Base-by-base conservation (phyloP, 2,113 vertebrate genomes). In the Chlamydotis undulata region DNA sequence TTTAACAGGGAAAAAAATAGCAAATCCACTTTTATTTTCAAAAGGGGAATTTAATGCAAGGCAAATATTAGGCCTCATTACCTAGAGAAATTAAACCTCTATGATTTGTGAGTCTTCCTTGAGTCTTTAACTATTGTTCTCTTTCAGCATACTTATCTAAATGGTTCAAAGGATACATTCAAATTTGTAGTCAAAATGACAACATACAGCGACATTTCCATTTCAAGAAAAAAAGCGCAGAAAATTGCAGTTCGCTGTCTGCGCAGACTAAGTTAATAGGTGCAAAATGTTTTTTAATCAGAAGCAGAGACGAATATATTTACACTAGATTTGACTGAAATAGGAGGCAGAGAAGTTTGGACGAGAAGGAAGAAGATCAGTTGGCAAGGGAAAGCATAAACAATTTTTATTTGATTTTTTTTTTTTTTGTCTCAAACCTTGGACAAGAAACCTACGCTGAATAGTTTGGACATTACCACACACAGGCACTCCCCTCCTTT, bases 201-300 rank as follows among this genome's bases (percentile, higher is more conserved):
- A 93, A 84, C 61, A 65, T 53, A 59, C 55, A 29, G 2, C 9
- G 21, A 92, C 68, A 81, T 82, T 81, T 64, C 26, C 19, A 39
- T 84, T 91, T 89, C 37, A 89, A 89, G 69, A 60, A 60, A 83
- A 80, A 92, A 19, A 79, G 83, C 70, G 93, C n/a, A 79, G 89
- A 94, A 94, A 96, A 89, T 37, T 73, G 29, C 50, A 65, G 26
- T 43, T 93, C 59, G 80, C 74, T 83, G 19, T 41, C 60, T 57
- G 73, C 85, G 61, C 53, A 73, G 57, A 89, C 69, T 86, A 87
- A 95, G 77, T 88, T 96, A 96, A 95, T 92, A 97, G 94, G 91
- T 89, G 94, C 74, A 94, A 95, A 96, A 91, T 91, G 95, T 11
- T 80, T 93, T 97, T 96, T 96, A 97, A 96, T 97, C 89, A 95